Percentiles rank a stretch among this genome's conserved stretches.
Evolutionary conservation across 2,888 invertebrate species (phyloP).

Genomic region (Chaetogeoica ovagalla): DNA sequence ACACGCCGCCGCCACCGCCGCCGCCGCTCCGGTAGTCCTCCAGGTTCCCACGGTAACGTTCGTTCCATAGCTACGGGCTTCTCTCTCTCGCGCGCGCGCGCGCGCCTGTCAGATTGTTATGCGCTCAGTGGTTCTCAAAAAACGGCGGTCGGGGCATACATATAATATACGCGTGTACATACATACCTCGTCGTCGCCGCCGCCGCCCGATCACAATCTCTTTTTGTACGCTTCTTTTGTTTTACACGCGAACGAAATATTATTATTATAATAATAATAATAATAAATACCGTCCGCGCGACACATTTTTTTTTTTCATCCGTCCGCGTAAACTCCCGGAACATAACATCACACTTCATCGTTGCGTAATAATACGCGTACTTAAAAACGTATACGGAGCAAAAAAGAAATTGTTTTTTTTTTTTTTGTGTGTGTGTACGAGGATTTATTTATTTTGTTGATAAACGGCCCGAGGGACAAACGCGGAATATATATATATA

Average conservation of each 20-base stretch:
- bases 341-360: no score
- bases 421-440: neutral
- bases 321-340: neutral
- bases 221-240: slow-evolving; percentile 44
- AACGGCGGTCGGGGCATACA: slow-evolving; percentile 1
- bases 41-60: slow-evolving; percentile 53
- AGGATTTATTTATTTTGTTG: slow-evolving; percentile 17
- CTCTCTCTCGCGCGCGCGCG: slow-evolving; percentile 29
- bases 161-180: neutral
- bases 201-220: slow-evolving; percentile 40
- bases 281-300: slow-evolving; percentile 37
- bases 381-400: no score
- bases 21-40: slow-evolving; percentile 51
- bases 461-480: slow-evolving; percentile 9
- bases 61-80: slow-evolving; percentile 53
- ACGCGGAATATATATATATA: no score
- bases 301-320: neutral
- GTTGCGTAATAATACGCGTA: no score
- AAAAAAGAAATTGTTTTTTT: slow-evolving; percentile 6
- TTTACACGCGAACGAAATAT: slow-evolving; percentile 27
- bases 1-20: slow-evolving; percentile 47
- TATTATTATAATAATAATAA: neutral
- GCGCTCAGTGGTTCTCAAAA: slow-evolving; percentile 48
- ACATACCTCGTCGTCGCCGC: slow-evolving; percentile 34
- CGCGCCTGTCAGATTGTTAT: slow-evolving; percentile 53